Percentiles rank a stretch among this genome's conserved stretches.
phyloP scores from a whole-genome alignment of 2,888 invertebrate genomes.

The Lacanobia oleracea region DNA sequence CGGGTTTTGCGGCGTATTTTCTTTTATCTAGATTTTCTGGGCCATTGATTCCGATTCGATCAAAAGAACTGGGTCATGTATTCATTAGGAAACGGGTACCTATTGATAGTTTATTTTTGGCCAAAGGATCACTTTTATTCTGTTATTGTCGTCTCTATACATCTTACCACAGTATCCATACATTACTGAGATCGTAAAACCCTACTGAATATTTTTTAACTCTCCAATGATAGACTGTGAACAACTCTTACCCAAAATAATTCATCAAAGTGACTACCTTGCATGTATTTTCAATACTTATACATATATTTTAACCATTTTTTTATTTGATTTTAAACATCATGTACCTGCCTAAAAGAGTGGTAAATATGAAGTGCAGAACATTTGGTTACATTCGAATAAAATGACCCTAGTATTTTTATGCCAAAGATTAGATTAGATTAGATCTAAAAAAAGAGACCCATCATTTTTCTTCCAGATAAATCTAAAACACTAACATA shows the following conservation, averaged over 20 bases:
- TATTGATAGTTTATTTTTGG: neutral
- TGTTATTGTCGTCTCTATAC: neutral
- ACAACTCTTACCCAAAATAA: neutral
- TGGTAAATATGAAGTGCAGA: neutral
- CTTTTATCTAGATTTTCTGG: conserved; percentile 11
- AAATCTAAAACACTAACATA: conserved; percentile 45
- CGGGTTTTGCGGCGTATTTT: conserved; percentile 17
- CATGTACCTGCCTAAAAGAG: neutral
- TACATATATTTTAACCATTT: neutral
- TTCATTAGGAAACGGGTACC: neutral
- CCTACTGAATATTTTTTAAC: neutral
- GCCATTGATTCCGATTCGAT: conserved; percentile 20
- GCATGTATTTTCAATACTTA: neutral
- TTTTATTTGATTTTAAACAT: neutral
- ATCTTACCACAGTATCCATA: neutral
- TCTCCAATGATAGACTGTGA: neutral
- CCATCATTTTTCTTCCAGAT: conserved; percentile 10
- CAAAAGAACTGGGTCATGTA: conserved; percentile 16
- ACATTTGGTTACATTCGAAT: neutral
- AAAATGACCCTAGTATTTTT: neutral
- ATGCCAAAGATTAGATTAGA: no score
- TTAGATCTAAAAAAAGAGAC: conserved; percentile 1
- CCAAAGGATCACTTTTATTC: neutral
- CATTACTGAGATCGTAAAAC: neutral
- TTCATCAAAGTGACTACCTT: neutral